These are phyloP conservation scores for Dryobates pubescens DNA, from an alignment of 2,797 vertebrate genomes.

Conservation along the genomic window DNA sequence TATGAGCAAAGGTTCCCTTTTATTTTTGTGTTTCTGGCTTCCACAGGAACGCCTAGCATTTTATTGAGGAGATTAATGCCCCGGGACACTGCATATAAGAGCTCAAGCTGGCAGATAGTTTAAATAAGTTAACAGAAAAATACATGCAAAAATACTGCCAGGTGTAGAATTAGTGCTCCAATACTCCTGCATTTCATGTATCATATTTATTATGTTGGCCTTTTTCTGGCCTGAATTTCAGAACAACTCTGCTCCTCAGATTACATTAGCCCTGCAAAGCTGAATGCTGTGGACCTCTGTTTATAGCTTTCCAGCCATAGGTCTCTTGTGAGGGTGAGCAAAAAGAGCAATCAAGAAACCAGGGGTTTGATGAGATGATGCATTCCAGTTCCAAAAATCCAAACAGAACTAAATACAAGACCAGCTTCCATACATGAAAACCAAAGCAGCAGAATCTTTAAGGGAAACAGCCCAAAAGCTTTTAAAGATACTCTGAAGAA, in stretches of 20 bases:
- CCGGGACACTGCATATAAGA: background rate
- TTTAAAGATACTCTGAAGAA: background rate
- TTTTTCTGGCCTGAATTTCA: background rate
- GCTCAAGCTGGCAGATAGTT: constrained; percentile 7
- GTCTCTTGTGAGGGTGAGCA: background rate
- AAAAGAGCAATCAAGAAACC: background rate
- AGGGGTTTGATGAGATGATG: background rate
- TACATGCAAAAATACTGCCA: constrained; percentile 19
- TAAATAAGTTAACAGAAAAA: constrained; percentile 40
- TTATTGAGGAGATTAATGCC: constrained; percentile 43
- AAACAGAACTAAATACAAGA: background rate
- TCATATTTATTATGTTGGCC: constrained; percentile 39
- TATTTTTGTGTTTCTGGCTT: constrained; percentile 19
- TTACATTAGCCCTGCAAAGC: background rate
- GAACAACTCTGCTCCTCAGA: background rate
- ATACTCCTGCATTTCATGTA: background rate
- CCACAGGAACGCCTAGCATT: background rate
- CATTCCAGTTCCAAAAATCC: background rate
- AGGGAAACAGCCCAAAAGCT: background rate
- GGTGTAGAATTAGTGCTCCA: background rate
- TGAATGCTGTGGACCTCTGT: background rate
- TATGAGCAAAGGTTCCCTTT: background rate
- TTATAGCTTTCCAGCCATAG: background rate
- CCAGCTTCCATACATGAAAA: background rate
- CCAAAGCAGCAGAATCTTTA: background rate